These are phyloP conservation scores for Amphiura filiformis DNA, from an alignment of 35 echinoderm and acorn worm genomes.

Conservation along the genomic window DNA sequence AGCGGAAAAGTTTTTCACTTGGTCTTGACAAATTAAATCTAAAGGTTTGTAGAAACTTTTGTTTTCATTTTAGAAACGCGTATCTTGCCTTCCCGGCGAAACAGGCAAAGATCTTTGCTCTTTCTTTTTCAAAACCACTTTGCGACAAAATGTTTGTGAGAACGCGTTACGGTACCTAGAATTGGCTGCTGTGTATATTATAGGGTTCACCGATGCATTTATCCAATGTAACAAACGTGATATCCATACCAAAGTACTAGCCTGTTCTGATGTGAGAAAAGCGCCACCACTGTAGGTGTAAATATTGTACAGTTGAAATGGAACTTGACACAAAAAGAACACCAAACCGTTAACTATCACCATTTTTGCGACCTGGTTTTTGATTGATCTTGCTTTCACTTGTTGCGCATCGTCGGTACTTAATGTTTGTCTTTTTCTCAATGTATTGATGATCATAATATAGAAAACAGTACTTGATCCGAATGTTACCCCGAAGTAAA, in stretches of 20 bases:
- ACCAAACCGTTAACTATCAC: neutral
- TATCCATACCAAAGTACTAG: neutral
- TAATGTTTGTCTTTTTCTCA: too few species aligned
- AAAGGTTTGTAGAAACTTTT: neutral
- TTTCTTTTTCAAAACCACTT: too few species aligned
- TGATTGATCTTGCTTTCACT: neutral
- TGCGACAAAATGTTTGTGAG: neutral
- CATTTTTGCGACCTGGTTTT: neutral
- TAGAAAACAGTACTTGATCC: too few species aligned
- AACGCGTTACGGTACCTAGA: neutral
- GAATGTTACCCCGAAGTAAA: too few species aligned
- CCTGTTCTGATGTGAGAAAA: neutral
- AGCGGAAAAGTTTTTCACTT: too few species aligned
- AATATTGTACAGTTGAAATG: neutral
- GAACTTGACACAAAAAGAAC: neutral
- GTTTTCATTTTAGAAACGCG: too few species aligned
- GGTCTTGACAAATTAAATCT: neutral
- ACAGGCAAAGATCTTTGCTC: neutral
- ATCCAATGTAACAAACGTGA: neutral
- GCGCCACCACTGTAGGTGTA: neutral
- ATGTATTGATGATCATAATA: too few species aligned
- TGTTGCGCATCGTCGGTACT: too few species aligned
- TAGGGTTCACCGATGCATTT: neutral
- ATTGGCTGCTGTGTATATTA: neutral
- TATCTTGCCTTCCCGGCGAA: too few species aligned